Evolutionary conservation across 2,113 vertebrate genomes (phyloP).

Genomic region (Addax nasomaculatus): DNA sequence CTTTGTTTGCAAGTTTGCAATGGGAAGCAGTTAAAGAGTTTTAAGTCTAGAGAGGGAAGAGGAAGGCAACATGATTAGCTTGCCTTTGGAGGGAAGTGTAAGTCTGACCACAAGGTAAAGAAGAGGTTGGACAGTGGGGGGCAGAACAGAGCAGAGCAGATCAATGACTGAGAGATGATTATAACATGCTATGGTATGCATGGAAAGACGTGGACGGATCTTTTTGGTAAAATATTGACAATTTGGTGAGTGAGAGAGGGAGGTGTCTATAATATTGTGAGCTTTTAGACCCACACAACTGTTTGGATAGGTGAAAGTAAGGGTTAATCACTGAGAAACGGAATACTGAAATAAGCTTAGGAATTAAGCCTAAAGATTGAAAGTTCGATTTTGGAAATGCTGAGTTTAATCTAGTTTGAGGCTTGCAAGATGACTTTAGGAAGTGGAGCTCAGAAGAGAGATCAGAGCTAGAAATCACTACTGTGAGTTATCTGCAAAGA

Average conservation of each 20-base stretch:
- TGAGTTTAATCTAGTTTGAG: neutral
- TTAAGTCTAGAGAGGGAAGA: neutral
- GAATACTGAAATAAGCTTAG: neutral
- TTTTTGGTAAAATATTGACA: neutral
- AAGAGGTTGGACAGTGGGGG: neutral
- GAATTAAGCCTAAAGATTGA: neutral
- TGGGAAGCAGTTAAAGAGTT: neutral
- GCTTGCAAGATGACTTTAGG: neutral
- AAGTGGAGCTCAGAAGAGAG: neutral
- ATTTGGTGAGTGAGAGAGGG: neutral
- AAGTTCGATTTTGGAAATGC: neutral
- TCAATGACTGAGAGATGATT: neutral
- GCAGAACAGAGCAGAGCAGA: neutral
- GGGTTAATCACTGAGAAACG: neutral
- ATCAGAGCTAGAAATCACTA: neutral
- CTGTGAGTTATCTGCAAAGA: neutral
- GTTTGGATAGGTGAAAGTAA: neutral
- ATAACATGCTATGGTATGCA: neutral
- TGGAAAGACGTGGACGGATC: neutral
- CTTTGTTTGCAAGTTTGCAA: neutral
- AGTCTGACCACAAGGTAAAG: neutral
- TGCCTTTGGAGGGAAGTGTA: neutral
- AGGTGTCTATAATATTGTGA: too few relatives aligned
- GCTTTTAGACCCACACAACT: neutral
- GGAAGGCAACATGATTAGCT: neutral